Conservation (phyloP, 2,113 vertebrate genomes). For the Hippocampus comes region DNA sequence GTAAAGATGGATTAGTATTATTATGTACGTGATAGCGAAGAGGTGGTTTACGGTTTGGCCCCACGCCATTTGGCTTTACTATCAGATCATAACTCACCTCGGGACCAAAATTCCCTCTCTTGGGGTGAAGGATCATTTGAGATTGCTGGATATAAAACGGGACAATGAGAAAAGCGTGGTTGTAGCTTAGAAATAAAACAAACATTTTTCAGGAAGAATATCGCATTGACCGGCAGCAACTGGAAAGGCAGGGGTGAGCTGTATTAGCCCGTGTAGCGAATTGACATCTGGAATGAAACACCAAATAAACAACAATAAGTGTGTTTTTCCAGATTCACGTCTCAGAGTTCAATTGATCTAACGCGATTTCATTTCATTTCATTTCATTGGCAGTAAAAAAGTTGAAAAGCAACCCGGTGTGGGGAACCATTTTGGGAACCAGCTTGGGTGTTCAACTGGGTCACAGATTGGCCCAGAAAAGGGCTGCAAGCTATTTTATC, state of each 20-base stretch:
- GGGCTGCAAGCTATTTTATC: too few relatives aligned
- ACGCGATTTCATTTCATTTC: too few relatives aligned
- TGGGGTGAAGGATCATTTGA: not conserved
- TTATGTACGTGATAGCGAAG: constrained; percentile 21
- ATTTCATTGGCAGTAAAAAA: too few relatives aligned
- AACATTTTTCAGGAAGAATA: not conserved
- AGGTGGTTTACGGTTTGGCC: constrained; percentile 29
- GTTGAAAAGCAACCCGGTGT: too few relatives aligned
- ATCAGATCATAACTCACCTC: constrained; percentile 7
- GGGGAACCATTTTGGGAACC: too few relatives aligned
- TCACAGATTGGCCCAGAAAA: too few relatives aligned
- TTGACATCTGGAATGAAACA: not conserved
- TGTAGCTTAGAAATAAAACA: not conserved
- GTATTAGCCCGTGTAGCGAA: not conserved
- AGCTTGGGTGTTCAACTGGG: too few relatives aligned
- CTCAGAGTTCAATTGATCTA: too few relatives aligned
- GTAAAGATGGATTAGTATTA: constrained; percentile 35
- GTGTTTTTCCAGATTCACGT: not conserved
- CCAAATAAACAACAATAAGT: not conserved
- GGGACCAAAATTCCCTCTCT: constrained; percentile 30
- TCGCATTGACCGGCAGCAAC: not conserved
- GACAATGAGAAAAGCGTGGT: not conserved
- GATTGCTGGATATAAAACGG: not conserved
- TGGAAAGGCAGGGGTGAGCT: not conserved
- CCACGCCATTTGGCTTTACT: constrained; percentile 23